Percentiles rank a stretch among this genome's conserved stretches.
Evolutionary conservation across 1,140 invertebrate genomes (phyloP).

Genomic region (Brachionus calyciflorus): DNA sequence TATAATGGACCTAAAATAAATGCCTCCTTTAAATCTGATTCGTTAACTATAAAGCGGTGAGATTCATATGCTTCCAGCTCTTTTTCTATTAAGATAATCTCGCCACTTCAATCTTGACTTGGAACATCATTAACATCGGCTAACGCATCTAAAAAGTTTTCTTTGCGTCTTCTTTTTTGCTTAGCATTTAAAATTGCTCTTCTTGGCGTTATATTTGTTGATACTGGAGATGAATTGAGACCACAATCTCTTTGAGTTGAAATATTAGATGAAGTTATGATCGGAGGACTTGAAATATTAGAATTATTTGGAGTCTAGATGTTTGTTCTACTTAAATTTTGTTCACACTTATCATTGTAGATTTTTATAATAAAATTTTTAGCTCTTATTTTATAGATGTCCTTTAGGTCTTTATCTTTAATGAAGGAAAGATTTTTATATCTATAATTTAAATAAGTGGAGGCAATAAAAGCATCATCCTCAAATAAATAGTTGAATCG

Average conservation of each 20-base stretch:
- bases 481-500: not conserved
- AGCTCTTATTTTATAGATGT: not conserved
- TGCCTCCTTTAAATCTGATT: not conserved
- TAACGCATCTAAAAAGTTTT: not conserved
- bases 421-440: constrained; percentile 5
- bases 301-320: not conserved
- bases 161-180: not conserved
- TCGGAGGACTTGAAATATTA: not conserved
- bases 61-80: not conserved
- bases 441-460: not conserved
- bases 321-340: not conserved
- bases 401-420: not conserved
- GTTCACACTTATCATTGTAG: not conserved
- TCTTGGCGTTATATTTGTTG: not conserved
- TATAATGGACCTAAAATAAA: not conserved
- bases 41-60: not conserved
- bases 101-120: no score
- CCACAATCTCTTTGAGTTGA: not conserved
- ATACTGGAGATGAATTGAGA: not conserved
- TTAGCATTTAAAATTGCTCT: not conserved
- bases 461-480: not conserved
- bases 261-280: not conserved
- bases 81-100: not conserved
- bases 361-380: not conserved
- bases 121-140: not conserved